These are phyloP conservation scores for Scleropages formosus DNA, from an alignment of 2,797 vertebrate species.

Conservation along the genomic window DNA sequence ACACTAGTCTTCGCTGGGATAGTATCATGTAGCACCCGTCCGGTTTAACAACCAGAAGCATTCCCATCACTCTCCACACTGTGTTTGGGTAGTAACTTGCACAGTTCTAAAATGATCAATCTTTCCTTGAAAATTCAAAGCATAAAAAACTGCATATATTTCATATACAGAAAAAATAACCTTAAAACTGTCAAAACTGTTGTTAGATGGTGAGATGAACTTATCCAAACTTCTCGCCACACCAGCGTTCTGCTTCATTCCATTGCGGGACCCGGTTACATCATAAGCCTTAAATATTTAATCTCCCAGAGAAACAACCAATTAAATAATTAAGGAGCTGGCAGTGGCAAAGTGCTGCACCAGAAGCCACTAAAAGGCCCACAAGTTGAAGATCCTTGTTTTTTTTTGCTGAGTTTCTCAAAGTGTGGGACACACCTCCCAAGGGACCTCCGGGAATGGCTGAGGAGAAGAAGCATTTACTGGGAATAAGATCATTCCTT, in stretches of 20 bases:
- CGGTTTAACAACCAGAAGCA: neutral
- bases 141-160: neutral
- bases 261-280: constrained; percentile 52
- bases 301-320: constrained; percentile 54
- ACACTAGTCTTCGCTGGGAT: neutral
- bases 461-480: neutral
- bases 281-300: constrained; percentile 68
- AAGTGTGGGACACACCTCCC: neutral
- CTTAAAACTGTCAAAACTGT: neutral
- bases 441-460: neutral
- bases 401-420: neutral
- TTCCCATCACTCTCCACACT: neutral
- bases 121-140: neutral
- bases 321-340: constrained; percentile 53
- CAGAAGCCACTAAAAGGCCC: constrained; percentile 40
- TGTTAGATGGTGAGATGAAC: neutral
- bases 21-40: neutral
- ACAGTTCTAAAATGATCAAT: neutral
- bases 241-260: neutral
- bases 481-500: constrained; percentile 28
- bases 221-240: neutral
- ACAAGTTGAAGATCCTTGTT: constrained; percentile 19
- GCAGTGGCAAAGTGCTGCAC: constrained; percentile 35
- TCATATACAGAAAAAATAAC: neutral
- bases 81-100: neutral